These are phyloP conservation scores for Leptopilina boulardi DNA, from an alignment of 1,140 invertebrate species.

Conservation along the genomic window DNA sequence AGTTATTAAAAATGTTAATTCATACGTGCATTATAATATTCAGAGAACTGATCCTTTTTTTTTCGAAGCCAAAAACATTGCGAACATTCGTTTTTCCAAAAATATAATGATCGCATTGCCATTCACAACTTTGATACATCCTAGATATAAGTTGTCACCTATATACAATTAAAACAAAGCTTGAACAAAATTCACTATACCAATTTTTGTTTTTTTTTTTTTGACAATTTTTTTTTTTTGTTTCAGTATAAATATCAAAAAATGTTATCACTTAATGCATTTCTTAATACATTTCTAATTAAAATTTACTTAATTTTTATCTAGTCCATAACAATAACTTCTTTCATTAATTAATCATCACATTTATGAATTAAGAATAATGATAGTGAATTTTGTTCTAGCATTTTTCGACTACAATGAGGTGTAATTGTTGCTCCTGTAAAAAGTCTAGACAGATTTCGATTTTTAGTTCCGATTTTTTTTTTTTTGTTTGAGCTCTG, in stretches of 20 bases:
- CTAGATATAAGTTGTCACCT: conserved; percentile 22
- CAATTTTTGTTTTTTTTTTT: background rate
- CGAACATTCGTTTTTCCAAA: conserved; percentile 13
- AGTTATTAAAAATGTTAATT: conserved; percentile 10
- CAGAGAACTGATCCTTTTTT: background rate
- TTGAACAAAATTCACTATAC: conserved; percentile 23
- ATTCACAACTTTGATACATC: conserved; percentile 30
- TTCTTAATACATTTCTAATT: background rate
- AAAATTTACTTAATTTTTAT: background rate
- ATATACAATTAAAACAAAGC: conserved; percentile 30
- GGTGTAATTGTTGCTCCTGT: conserved; percentile 21
- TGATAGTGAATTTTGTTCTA: conserved; percentile 20
- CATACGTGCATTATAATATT: background rate
- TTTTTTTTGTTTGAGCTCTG: background rate
- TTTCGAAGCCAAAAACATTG: background rate
- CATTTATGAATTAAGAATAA: background rate
- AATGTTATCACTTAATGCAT: background rate
- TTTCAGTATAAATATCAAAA: background rate
- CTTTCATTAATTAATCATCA: background rate
- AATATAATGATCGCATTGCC: conserved; percentile 9
- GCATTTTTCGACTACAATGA: background rate
- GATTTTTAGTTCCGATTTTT: background rate
- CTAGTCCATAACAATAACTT: background rate
- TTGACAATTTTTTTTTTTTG: background rate
- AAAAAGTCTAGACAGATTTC: conserved; percentile 2